Base-by-base conservation (phyloP, 2,797 vertebrate species). In the Tenualosa thibaudeaui region DNA sequence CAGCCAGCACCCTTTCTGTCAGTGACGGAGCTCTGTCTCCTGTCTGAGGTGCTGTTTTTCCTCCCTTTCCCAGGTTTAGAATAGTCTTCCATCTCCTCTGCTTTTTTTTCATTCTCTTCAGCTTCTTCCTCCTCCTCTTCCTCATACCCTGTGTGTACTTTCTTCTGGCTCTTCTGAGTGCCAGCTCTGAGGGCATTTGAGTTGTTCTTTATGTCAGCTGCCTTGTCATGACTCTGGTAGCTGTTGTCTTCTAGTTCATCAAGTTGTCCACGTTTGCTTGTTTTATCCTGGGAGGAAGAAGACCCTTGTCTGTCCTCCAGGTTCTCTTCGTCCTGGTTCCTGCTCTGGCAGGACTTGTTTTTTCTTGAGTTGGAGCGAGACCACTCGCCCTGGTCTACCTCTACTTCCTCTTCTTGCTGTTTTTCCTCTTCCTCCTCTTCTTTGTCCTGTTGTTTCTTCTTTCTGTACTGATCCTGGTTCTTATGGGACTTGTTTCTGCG, bases 361-460 rank as follows among this genome's bases (percentile, higher is more conserved):
- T 31, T 31, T 75, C 26, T 75, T 6, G 68, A 75, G 68, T 90
- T 89, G 31, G 81, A n/a, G 5, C 86, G 78, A 40, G 89, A 75
- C 71, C 85, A 86, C 86, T 86, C 85, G 51, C 89, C 85, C 87
- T 88, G 88, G 24, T 90, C 85, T 46, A 88, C 85, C 40, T 90
- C 89, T 19, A 87, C 86, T 3, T 86, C 83, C 81, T 53, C 10
- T 53, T 8, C 60, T 19, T 81, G 43, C 26, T 85, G 81, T 31
- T 81, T 78, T 22, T 37, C 13, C 13, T 58, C 68, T 13, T 24
- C 88, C 10, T 87, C 82, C 5, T 87, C 82, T 12, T 89, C 82
- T 13, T 89, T 87, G 60, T 90, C 83, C 83, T 87, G 85, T 62
- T 89, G 65, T 43, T 75, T 75, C 68, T 43, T 75, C 37, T 43